These are phyloP conservation scores for Diabrotica virgifera DNA, from an alignment of 1,140 invertebrate species.

Conservation along the genomic window DNA sequence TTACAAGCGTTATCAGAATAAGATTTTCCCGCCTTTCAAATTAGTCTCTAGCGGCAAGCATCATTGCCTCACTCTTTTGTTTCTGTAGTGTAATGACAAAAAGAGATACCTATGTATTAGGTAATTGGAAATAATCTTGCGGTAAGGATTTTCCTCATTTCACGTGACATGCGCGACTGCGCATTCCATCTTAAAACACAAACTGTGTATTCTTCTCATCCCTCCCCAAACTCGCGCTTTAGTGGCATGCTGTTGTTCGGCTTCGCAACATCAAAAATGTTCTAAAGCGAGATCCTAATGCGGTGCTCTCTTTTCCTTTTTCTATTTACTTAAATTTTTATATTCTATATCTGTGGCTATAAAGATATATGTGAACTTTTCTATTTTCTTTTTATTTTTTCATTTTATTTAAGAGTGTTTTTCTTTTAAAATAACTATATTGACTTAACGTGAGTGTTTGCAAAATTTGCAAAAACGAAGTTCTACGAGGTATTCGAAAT, in stretches of 20 bases:
- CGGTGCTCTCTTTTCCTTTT: constrained; percentile 7
- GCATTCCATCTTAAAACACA: constrained; percentile 17
- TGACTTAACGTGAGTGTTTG: not conserved
- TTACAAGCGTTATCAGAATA: too few species aligned
- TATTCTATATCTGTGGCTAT: not conserved
- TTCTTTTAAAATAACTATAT: not conserved
- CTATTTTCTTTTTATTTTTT: constrained; percentile 8
- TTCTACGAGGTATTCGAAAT: constrained; percentile 47
- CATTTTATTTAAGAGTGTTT: constrained; percentile 5
- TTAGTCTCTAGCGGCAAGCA: not conserved
- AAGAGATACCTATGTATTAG: constrained; percentile 9
- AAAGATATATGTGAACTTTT: constrained; percentile 19
- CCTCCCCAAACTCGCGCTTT: constrained; percentile 7
- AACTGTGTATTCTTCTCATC: constrained; percentile 9
- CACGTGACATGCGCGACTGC: constrained; percentile 20
- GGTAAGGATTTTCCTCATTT: constrained; percentile 12
- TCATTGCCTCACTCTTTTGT: not conserved
- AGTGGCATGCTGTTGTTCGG: constrained; percentile 9
- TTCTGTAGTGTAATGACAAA: not conserved
- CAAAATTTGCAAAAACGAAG: constrained; percentile 40
- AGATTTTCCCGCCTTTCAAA: too few species aligned
- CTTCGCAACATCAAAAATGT: constrained; percentile 8
- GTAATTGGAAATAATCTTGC: constrained; percentile 19
- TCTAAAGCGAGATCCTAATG: constrained; percentile 9
- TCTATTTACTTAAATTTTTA: not conserved